Base-by-base conservation (phyloP, 2,797 vertebrate genomes). In the Darevskia nairensis region DNA sequence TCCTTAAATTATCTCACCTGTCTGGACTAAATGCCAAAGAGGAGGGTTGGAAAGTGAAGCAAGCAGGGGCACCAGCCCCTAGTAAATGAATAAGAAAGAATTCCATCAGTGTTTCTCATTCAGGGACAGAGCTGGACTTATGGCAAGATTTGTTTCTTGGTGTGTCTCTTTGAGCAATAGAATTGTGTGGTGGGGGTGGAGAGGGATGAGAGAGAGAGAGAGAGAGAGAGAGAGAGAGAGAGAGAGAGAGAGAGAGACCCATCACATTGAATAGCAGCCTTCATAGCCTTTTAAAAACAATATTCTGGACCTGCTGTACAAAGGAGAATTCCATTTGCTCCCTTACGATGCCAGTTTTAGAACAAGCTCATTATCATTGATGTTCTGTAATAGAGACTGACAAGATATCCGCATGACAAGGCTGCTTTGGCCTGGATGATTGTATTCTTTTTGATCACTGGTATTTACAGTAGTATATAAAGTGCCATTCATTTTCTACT, bases 321-420 rank as follows among this genome's bases (percentile, higher is more conserved):
- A 81, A 61, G 50, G 87, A 85, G 32, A 92, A 92, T 91, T 92
- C 90, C 79, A 88, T 35, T 35, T 35, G 41, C 17, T 88, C 75
- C 90, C 88, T 81, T 78, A 92, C 90, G 72, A 83, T 87, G 89
- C 90, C 92, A 90, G 69, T 61, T 75, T 87, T 90, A 91, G 92
- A 94, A 86, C 64, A 88, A 46, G 78, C 80, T 21, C 82, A 44
- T 95, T 92, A 89, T 85, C 64, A 84, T 71, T 90, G 87, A 86
- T 84, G 86, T 89, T 72, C 15, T 69, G 27, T 89, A 93, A 93
- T 90, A 76, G 80, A 91, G 89, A 89, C 84, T 93, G 93, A 93
- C 90, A 93, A 92, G 86, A 89, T 77, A 89, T 1, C 71, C 46
- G 80, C 64, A 29, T 46, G 86, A 81, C 88, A 89, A 88, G 59